Conservation (phyloP, 92 coral and sea anemone species). For the Muricea muricata region DNA sequence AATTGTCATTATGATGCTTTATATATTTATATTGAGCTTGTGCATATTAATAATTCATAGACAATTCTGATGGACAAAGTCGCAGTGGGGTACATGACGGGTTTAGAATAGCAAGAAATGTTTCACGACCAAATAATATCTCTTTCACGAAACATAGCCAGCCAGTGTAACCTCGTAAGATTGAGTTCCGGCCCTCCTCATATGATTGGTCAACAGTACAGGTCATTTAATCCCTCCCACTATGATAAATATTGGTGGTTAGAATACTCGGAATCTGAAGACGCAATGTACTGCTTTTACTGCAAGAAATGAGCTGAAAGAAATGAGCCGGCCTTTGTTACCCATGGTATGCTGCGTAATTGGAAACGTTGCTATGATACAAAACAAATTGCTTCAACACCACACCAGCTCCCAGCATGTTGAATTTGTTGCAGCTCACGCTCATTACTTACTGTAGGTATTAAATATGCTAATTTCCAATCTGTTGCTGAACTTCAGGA, state of each 20-base stretch:
- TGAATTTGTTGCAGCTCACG: conserved; percentile 12
- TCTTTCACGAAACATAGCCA: background rate
- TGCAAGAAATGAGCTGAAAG: background rate
- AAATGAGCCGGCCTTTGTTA: conserved; percentile 28
- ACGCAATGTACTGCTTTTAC: conserved; percentile 28
- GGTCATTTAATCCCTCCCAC: conserved; percentile 11
- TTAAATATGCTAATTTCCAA: conserved; percentile 18
- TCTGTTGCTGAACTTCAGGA: too few relatives aligned
- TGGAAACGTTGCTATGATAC: conserved; percentile 26
- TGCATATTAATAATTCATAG: too few relatives aligned
- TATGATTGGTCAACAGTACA: conserved; percentile 30
- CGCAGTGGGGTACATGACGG: too few relatives aligned
- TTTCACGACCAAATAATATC: too few relatives aligned
- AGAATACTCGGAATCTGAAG: background rate
- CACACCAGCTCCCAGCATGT: conserved; percentile 26
- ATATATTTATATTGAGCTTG: too few relatives aligned
- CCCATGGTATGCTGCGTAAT: conserved; percentile 22
- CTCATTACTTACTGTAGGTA: conserved; percentile 19
- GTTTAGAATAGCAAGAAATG: too few relatives aligned
- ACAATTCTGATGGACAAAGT: too few relatives aligned
- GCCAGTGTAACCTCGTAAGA: conserved; percentile 28
- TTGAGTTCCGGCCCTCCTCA: conserved; percentile 1
- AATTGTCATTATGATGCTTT: too few relatives aligned
- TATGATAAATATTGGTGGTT: conserved; percentile 13
- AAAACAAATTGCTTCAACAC: conserved; percentile 24